phyloP scores from a whole-genome alignment of 64 coral and sea anemone genomes.

The Montipora sp. region DNA sequence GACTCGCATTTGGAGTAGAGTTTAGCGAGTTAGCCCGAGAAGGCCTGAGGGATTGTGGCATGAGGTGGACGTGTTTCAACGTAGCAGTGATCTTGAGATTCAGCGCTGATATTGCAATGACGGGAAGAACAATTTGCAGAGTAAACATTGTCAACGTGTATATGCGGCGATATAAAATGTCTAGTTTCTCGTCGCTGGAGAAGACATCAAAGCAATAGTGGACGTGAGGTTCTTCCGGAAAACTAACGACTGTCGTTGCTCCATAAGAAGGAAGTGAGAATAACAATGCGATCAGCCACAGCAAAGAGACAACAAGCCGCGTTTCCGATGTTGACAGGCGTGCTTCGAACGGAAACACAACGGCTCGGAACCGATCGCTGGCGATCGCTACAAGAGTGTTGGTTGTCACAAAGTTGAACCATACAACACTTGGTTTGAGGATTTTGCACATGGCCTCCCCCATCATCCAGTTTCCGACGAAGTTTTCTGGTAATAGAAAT shows the following conservation, averaged over 20 bases:
- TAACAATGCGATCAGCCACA: constrained; percentile 77
- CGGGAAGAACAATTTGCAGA: constrained; percentile 68
- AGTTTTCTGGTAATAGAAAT: constrained; percentile 55
- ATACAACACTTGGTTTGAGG: constrained; percentile 79
- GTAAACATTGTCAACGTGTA: constrained; percentile 73
- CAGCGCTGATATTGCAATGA: constrained; percentile 58
- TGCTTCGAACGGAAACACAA: constrained; percentile 83
- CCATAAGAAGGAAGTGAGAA: constrained; percentile 72
- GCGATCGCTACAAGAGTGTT: constrained; percentile 93
- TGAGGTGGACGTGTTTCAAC: constrained; percentile 67
- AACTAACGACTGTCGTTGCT: constrained; percentile 14
- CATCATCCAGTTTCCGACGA: constrained; percentile 59
- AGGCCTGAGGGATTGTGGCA: constrained; percentile 18
- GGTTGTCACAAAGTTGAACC: constrained; percentile 85
- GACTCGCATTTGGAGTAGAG: neutral
- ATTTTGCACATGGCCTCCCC: constrained; percentile 83
- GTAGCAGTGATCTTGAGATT: constrained; percentile 74
- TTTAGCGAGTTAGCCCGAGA: constrained; percentile 11
- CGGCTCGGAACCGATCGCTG: constrained; percentile 77
- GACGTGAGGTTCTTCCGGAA: neutral
- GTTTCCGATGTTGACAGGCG: constrained; percentile 75
- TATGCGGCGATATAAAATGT: constrained; percentile 31
- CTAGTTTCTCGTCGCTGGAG: constrained; percentile 37
- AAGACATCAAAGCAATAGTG: constrained; percentile 62
- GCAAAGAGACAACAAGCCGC: constrained; percentile 47